Percentiles rank a stretch among this genome's conserved stretches.
Evolutionary conservation across 2,888 invertebrate genomes (phyloP).

Genomic region (Acanthosepion esculentum): DNA sequence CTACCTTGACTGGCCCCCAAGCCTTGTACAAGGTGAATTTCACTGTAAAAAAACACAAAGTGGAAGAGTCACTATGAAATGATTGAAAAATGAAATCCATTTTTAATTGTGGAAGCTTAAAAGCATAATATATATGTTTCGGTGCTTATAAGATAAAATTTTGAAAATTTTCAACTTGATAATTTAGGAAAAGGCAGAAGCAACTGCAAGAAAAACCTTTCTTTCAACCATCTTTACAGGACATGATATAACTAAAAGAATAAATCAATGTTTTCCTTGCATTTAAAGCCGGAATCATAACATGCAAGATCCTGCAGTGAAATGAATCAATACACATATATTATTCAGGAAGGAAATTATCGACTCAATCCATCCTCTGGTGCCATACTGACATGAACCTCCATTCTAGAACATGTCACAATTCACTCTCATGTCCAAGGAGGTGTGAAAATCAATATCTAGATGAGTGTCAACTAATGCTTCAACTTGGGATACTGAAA

Average conservation of each 20-base stretch:
- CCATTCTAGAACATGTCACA: neutral
- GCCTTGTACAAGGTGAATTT: no score
- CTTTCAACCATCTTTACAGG: neutral
- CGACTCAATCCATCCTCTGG: neutral
- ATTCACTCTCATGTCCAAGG: neutral
- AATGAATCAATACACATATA: neutral
- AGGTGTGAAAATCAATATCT: neutral
- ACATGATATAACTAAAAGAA: neutral
- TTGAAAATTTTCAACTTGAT: neutral
- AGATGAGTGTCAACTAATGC: neutral
- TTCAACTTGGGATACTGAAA: neutral
- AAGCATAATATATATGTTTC: neutral
- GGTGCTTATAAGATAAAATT: neutral
- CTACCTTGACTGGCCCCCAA: no score
- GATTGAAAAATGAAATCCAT: neutral
- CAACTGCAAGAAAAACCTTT: neutral
- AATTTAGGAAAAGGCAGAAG: neutral
- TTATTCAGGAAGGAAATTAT: slow-evolving; percentile 10
- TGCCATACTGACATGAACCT: slow-evolving; percentile 14
- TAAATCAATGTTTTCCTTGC: neutral
- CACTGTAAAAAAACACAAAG: no score
- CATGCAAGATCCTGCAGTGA: neutral
- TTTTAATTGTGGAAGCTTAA: no score
- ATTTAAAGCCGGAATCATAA: neutral
- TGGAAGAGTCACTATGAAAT: neutral